phyloP scores from a whole-genome alignment of 2,797 vertebrate species.

The Vespertilio murinus region DNA sequence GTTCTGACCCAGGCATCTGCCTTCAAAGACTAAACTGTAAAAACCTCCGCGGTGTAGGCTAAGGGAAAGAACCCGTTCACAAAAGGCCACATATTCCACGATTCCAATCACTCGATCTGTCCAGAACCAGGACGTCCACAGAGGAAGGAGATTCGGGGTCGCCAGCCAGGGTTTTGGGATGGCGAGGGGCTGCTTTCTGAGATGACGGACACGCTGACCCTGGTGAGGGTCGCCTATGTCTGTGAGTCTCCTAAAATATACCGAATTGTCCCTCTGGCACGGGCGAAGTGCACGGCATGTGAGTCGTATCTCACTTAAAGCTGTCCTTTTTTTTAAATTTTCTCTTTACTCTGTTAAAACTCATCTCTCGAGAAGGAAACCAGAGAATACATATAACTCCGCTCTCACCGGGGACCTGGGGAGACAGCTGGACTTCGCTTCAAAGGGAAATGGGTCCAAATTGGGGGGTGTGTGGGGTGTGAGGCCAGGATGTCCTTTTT shows the following conservation, averaged over 20 bases:
- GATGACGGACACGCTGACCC: background rate
- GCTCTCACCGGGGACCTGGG: background rate
- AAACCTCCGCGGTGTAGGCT: background rate
- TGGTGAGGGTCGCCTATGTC: background rate
- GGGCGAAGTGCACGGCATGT: background rate
- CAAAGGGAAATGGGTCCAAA: background rate
- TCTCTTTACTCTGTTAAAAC: background rate
- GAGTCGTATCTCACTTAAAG: background rate
- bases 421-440: background rate
- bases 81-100: background rate
- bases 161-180: background rate
- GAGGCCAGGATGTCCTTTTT: background rate
- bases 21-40: background rate
- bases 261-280: background rate
- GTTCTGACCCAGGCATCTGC: background rate
- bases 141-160: background rate
- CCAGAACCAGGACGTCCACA: background rate
- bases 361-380: background rate
- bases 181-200: background rate
- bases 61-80: background rate
- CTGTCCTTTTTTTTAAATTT: background rate
- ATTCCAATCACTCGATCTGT: background rate
- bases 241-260: background rate
- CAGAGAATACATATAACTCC: background rate
- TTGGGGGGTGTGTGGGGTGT: too few species aligned